Base-by-base conservation (phyloP, 2,113 vertebrate species). In the Guaruba guarouba region DNA sequence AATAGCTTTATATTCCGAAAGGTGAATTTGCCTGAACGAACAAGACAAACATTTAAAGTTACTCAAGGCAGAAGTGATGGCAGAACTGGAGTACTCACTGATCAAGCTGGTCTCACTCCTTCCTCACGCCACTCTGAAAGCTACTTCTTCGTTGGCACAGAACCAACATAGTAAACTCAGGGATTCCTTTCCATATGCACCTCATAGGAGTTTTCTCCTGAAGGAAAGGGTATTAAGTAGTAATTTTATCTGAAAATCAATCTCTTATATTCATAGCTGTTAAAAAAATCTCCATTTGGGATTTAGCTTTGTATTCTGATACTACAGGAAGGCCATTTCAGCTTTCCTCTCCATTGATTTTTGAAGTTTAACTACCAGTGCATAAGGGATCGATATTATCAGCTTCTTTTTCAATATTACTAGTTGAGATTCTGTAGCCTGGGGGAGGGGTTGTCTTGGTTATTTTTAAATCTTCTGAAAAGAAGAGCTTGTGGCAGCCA, bases 161-260 rank as follows among this genome's bases (percentile, higher is more conserved):
- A 91, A 90, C 55, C 55, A 59, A 23, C 55, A n/a, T 83, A 90
- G 80, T 78, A 89, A 43, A 94, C 97, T 98, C 97, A 98, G 97
- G 97, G 98, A 98, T 97, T 88, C 90, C 91, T 95, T 97, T 96
- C 94, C 78, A 87, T 96, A 70, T 88, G 80, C 83, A 87, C 89
- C 93, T 97, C 79, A 54, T 17, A 73, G 66, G 82, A 95, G 14
- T 83, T 95, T 95, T 90, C 87, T 96, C 73, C 81, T 90, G 90
- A 92, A 94, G 76, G 73, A 91, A 97, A 96, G 73, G 85, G 82
- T 91, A 97, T 92, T 86, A 90, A 95, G 81, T 51, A 80, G 57
- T 81, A 82, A 92, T 94, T 94, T 95, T 84, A 86, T 91, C 96
- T 95, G 92, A 95, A 96, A 93, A 92, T 91, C n/a, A 67, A 67